Base-by-base conservation (phyloP, 2,888 invertebrate species). In the Rhopalosiphum nymphaeae region DNA sequence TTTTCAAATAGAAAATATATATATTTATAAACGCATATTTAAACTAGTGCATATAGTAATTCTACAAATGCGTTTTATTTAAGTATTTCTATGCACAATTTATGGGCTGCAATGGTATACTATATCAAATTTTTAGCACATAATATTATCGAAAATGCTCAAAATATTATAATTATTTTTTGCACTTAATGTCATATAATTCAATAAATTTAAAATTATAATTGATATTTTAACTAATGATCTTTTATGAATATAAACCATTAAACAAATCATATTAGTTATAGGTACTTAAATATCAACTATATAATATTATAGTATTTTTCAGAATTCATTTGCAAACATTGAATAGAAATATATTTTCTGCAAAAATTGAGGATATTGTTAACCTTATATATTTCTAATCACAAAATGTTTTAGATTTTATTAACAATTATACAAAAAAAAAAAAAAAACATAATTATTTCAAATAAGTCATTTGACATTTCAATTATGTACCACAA, bases 351-450 rank as follows among this genome's bases (percentile, higher is more conserved):
- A 16, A n/a, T 67, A 67, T 57, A 67, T 16, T n/a, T 67, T n/a
- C 0, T 36, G 16, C 7, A 5, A 29, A 67, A n/a, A 67, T n/a
- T 49, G 13, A 1, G 0, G 0, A 3, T 13, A 67, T 16, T n/a
- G n/a, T 16, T 36, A 67, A 16, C 1, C 16, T 7, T 7, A 67
- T 16, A 7, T 36, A 67, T 21, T 67, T 16, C 0, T 67, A 21
- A 36, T 67, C n/a, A 13, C n/a, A 5, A 67, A 67, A n/a, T 67
- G 5, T 67, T 13, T 13, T 16, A 67, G 36, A 67, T 36, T 36
- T 67, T 7, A 36, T 16, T 67, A 16, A 67, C 16, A 36, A 67
- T 67, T 67, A 67, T 67, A 36, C 21, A 29, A 36, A 11, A 29
- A 67, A 16, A 29, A 67, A 16, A 67, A n/a, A 67, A 67, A 21